These are phyloP conservation scores for Syndactyla subalaris DNA, from an alignment of 2,797 vertebrate genomes.

Conservation along the genomic window DNA sequence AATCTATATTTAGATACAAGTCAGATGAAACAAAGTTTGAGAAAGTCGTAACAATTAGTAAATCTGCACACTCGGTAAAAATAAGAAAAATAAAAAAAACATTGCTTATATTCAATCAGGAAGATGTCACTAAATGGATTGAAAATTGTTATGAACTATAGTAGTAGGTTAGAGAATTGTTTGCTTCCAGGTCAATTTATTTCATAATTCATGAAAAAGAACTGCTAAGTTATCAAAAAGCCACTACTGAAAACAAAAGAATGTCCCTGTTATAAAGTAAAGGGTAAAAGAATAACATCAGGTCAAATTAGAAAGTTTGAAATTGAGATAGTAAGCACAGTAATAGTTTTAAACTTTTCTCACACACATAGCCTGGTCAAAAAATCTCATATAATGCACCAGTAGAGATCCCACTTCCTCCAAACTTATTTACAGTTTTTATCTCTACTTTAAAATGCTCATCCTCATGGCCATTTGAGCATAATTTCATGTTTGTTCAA, in stretches of 20 bases:
- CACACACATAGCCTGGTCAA: background rate
- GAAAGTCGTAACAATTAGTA: background rate
- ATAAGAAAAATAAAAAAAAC: background rate
- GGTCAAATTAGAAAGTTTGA: background rate
- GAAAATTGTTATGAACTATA: background rate
- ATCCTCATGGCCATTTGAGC: background rate
- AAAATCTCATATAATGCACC: background rate
- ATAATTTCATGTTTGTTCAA: background rate
- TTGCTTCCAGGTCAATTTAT: constrained; percentile 8
- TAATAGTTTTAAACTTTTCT: background rate
- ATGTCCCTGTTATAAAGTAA: background rate
- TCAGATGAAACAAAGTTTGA: background rate
- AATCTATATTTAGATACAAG: background rate
- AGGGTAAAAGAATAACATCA: background rate
- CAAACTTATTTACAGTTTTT: background rate
- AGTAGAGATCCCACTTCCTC: background rate
- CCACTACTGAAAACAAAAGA: background rate
- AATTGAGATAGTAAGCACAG: background rate
- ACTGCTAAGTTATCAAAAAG: constrained; percentile 47
- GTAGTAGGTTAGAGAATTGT: background rate
- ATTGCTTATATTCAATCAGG: background rate
- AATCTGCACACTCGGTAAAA: background rate
- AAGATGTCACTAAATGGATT: background rate
- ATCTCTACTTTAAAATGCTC: background rate
- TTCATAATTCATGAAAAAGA: constrained; percentile 53